phyloP scores from a whole-genome alignment of 2,888 invertebrate species.

The Parapristionchus giblindavisi region DNA sequence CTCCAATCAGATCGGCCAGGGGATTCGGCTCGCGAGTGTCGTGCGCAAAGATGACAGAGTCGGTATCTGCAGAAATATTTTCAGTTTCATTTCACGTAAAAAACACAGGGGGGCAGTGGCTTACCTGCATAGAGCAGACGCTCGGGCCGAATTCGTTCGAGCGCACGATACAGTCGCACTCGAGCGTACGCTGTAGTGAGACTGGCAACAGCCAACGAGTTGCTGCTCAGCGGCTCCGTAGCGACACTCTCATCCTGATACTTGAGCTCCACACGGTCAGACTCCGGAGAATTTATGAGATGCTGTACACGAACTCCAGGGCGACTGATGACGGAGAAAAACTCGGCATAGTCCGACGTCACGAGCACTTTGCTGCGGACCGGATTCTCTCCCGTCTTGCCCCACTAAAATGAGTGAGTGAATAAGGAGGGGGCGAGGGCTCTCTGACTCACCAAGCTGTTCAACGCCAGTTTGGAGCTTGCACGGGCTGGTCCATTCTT shows the following conservation, averaged over 20 bases:
- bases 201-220: neutral
- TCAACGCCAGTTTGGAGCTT: neutral
- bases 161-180: slow-evolving; percentile 1
- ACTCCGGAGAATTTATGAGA: neutral
- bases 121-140: slow-evolving; percentile 17
- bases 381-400: slow-evolving; percentile 12
- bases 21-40: neutral
- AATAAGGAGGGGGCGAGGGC: neutral
- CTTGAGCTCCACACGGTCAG: slow-evolving; percentile 3
- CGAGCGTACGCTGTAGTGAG: slow-evolving; percentile 14
- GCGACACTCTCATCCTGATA: neutral
- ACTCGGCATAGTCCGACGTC: neutral
- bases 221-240: neutral
- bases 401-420: neutral
- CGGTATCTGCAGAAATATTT: neutral
- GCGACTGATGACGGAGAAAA: neutral
- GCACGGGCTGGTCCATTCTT: slow-evolving; percentile 4
- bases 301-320: neutral
- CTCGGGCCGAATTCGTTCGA: slow-evolving; percentile 1
- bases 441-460: neutral
- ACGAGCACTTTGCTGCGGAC: neutral
- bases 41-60: slow-evolving; percentile 5
- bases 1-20: neutral
- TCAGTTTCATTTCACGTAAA: neutral
- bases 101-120: neutral